Evolutionary conservation across 2,888 invertebrate genomes (phyloP), one percentile per base, ranked within the genome.

Genomic region (Drosophila multiciliata): DNA sequence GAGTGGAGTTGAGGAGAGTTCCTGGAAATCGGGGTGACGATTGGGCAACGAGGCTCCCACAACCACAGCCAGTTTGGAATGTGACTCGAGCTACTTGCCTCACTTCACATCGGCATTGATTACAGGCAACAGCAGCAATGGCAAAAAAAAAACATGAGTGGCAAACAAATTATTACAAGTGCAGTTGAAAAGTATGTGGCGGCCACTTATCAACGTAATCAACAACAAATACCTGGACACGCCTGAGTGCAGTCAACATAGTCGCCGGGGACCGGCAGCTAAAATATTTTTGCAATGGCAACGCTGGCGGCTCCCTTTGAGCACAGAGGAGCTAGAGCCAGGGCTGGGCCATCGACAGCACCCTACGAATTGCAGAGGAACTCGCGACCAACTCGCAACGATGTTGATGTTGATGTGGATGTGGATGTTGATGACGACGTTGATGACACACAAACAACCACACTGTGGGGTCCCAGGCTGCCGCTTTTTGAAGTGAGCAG

Each of bases 161-260:
- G 90, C 89, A 90, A 88, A 90, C 90, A 90, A 87, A 87, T 90
- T 87, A 90, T 90, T 87, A 88, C 87, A 87, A 86, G 90, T 87
- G 86, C 86, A 88, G 81, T 77, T 80, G 77, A 68, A 63, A 86
- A 90, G 79, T 83, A 87, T 89, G 88, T 81, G 88, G 88, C 75
- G 65, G 82, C 76, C 83, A 88, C 89, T 90, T 87, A 90, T 87
- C 90, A 89, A 82, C 81, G 77, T 83, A 89, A 87, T 87, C 89
- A 87, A 87, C 89, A 85, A 75, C 84, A 82, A 89, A 87, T 87
- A 90, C 85, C 87, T 90, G 80, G 89, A 87, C 82, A 89, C 90
- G 87, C 82, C 80, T 82, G 90, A 86, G 90, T 87, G 83, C 83
- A 80, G 70, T 53, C 62, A 33, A 38, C 38, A 12, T 53, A n/a